Evolutionary conservation across 2,797 vertebrate species (phyloP), one percentile per base, ranked within the genome.

Genomic region (Coreius guichenoti): DNA sequence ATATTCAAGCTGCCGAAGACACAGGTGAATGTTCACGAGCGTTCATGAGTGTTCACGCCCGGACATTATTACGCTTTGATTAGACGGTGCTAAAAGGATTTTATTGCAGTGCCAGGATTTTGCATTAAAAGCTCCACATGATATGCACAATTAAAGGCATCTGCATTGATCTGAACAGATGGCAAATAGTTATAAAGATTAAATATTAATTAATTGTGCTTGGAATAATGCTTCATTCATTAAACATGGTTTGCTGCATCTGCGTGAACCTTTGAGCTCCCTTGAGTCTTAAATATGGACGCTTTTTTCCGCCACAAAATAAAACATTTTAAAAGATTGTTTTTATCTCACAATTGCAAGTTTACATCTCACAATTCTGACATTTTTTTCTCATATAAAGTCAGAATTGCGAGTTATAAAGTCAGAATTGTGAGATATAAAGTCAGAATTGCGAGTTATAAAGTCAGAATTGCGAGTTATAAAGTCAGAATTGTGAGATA

Each of bases 111-210:
- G 68, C 33, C 43, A 17, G 36, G 3, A 1, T 70, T 36, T 43
- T 39, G 31, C 7, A 36, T 70, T 47, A 69, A 43, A 65, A 49
- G 19, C 29, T 39, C 63, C 31, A 31, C 14, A n/a, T 81, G 47
- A n/a, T 14, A 19, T 72, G 31, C 21, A 23, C 73, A 49, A 36
- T 75, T n/a, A 36, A 74, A 82, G 19, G 51, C 67, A 51, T 84
- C 68, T 84, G 61, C 77, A 58, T 78, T 47, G 23, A 81, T 61
- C 73, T 75, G 56, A 82, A 88, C 92, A 93, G 91, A 91, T 91
- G 89, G 90, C 81, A 84, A 81, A 73, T 87, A 88, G 90, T 90
- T 89, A 90, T 39, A 75, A 88, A 88, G 91, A 91, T 91, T 63
- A 79, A 82, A 82, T 72, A 49, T 82, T 49, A 58, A 82, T 86